These are phyloP conservation scores for Anoncus sp. DNA, from an alignment of 2,888 invertebrate species.

Conservation along the genomic window DNA sequence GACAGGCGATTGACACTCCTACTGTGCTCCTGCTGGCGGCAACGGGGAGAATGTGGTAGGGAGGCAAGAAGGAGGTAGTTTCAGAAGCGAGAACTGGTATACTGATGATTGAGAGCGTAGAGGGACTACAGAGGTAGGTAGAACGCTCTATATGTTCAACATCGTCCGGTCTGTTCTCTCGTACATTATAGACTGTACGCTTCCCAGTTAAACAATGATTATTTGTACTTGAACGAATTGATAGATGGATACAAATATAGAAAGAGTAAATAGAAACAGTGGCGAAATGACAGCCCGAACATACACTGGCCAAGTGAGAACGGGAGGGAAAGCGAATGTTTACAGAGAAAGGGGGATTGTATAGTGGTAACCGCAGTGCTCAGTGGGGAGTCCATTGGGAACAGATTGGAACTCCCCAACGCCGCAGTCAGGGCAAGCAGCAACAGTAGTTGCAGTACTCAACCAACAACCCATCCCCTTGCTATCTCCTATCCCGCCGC, in stretches of 20 bases:
- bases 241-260: slow-evolving; percentile 13
- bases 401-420: slow-evolving; percentile 78
- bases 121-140: slow-evolving; percentile 1
- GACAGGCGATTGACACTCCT: slow-evolving; percentile 63
- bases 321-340: slow-evolving; percentile 59
- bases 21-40: slow-evolving; percentile 4
- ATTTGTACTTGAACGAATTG: slow-evolving; percentile 9
- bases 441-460: slow-evolving; percentile 50
- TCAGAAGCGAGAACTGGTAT: slow-evolving; percentile 12
- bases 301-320: background rate
- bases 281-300: slow-evolving; percentile 2
- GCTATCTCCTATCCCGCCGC: slow-evolving; percentile 55
- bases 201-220: slow-evolving; percentile 9
- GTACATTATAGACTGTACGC: background rate
- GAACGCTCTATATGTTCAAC: slow-evolving; percentile 17
- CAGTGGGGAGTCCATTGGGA: slow-evolving; percentile 75
- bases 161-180: slow-evolving; percentile 4
- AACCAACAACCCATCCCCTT: slow-evolving; percentile 41
- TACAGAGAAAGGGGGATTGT: slow-evolving; percentile 71
- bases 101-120: slow-evolving; percentile 23
- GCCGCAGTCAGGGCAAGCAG: slow-evolving; percentile 38
- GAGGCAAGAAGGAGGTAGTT: slow-evolving; percentile 30
- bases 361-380: slow-evolving; percentile 79
- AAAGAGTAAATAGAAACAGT: slow-evolving; percentile 18
- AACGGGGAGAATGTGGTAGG: slow-evolving; percentile 24